Evolutionary conservation across 2,113 vertebrate genomes (phyloP).

Genomic region (Microcebus murinus): DNA sequence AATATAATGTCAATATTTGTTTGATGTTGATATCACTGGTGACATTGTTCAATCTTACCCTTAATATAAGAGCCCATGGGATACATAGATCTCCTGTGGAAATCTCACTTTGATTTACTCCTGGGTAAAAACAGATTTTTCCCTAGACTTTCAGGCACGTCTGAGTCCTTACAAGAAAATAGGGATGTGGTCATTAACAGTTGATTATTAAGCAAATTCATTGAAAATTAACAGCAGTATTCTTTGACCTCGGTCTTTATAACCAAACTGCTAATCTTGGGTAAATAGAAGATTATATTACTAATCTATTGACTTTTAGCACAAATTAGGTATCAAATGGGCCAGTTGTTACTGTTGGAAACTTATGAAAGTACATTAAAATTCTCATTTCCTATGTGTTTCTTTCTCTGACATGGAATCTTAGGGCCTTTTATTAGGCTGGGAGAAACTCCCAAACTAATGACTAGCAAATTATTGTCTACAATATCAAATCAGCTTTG

Average conservation of each 20-base stretch:
- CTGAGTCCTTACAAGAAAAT: constrained; percentile 49
- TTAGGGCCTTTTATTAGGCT: neutral
- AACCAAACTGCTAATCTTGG: constrained; percentile 58
- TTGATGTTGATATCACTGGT: neutral
- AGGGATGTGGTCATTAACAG: constrained; percentile 17
- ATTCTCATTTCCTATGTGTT: constrained; percentile 21
- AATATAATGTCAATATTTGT: neutral
- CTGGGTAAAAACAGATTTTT: neutral
- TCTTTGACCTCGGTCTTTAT: constrained; percentile 69
- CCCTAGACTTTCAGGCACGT: constrained; percentile 39
- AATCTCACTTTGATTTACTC: constrained; percentile 43
- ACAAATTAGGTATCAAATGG: constrained; percentile 50
- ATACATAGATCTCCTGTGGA: constrained; percentile 5
- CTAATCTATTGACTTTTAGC: constrained; percentile 64
- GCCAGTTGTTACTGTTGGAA: constrained; percentile 27
- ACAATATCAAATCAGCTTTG: neutral
- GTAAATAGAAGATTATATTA: constrained; percentile 64
- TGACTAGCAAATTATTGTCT: neutral
- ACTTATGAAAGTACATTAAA: constrained; percentile 34
- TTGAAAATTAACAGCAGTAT: constrained; percentile 71
- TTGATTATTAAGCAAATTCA: constrained; percentile 75
- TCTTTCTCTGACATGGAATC: constrained; percentile 32
- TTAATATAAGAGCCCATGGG: constrained; percentile 33
- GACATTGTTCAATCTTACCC: neutral
- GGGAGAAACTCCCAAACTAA: neutral